Percentiles rank a stretch among this genome's conserved stretches.
Evolutionary conservation across 1,140 invertebrate genomes (phyloP).

Genomic region (Leucophenga varia): DNA sequence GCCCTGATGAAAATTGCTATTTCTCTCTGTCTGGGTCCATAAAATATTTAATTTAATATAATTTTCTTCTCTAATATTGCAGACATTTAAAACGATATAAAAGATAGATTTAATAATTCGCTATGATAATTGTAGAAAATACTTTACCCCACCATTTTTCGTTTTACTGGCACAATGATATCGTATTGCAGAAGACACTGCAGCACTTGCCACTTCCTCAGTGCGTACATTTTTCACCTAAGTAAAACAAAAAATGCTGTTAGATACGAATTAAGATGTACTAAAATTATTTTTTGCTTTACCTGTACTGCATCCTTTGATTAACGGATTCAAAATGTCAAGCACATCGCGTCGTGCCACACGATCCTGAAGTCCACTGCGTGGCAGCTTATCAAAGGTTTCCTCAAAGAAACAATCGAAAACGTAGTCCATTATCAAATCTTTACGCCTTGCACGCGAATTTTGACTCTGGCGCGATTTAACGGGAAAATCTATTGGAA

Average conservation of each 20-base stretch:
- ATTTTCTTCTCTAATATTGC: no score
- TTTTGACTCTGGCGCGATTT: constrained; percentile 24
- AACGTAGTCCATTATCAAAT: constrained; percentile 51
- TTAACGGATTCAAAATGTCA: constrained; percentile 51
- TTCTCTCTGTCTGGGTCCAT: no score
- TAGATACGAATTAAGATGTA: neutral
- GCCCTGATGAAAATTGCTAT: no score
- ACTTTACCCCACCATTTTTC: constrained; percentile 19
- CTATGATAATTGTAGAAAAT: neutral
- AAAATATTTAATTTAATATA: no score
- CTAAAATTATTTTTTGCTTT: constrained; percentile 5
- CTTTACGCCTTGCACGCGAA: constrained; percentile 16
- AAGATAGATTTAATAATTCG: no score
- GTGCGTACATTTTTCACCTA: constrained; percentile 42
- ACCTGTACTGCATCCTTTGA: constrained; percentile 51
- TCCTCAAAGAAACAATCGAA: constrained; percentile 56
- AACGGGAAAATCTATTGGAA: constrained; percentile 9
- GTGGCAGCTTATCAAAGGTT: constrained; percentile 46
- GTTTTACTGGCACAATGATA: constrained; percentile 36
- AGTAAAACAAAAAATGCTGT: neutral
- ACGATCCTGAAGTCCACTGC: constrained; percentile 50
- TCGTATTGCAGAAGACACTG: constrained; percentile 44
- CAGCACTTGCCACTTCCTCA: constrained; percentile 45
- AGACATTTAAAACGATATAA: no score
- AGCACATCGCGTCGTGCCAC: constrained; percentile 48